A percentile compares a stretch with the other conserved stretches of the same genome.
Conservation (phyloP, 2,113 vertebrate species). For the Oncorhynchus nerka region DNA sequence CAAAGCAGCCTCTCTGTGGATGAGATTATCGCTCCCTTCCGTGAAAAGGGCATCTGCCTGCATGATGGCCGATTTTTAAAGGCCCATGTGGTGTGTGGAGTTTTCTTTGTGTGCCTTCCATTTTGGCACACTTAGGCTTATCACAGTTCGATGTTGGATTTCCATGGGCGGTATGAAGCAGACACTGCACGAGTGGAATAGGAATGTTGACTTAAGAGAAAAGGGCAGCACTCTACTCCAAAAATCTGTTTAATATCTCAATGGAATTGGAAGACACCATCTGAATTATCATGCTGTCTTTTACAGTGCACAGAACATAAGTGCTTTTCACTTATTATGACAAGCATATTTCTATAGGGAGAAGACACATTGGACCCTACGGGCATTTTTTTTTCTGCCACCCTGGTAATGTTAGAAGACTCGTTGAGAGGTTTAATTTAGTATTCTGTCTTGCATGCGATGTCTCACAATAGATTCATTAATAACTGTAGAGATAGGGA, state of each 20-base stretch:
- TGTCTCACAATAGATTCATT: too few species aligned
- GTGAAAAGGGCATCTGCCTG: not conserved
- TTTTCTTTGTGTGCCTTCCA: not conserved
- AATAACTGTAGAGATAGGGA: too few species aligned
- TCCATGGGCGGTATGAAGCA: constrained; percentile 6
- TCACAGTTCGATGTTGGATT: constrained; percentile 9
- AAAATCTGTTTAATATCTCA: constrained; percentile 20
- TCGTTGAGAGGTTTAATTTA: too few species aligned
- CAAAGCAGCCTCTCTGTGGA: not conserved
- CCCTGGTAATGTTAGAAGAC: too few species aligned
- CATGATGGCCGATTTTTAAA: not conserved
- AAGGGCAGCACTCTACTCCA: constrained; percentile 12
- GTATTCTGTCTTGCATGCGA: too few species aligned
- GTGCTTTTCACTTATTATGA: not conserved
- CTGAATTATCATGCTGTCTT: constrained; percentile 14
- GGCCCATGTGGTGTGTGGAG: not conserved
- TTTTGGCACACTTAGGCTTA: not conserved
- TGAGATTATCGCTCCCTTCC: not conserved
- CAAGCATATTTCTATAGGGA: too few species aligned
- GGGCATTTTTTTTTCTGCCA: too few species aligned
- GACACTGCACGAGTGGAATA: not conserved
- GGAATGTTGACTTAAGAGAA: constrained; percentile 12
- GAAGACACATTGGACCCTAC: not conserved
- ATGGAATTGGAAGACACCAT: not conserved
- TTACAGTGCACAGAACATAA: constrained; percentile 4